Evolutionary conservation across 2,888 invertebrate genomes (phyloP).

Genomic region (Pammene aurita): DNA sequence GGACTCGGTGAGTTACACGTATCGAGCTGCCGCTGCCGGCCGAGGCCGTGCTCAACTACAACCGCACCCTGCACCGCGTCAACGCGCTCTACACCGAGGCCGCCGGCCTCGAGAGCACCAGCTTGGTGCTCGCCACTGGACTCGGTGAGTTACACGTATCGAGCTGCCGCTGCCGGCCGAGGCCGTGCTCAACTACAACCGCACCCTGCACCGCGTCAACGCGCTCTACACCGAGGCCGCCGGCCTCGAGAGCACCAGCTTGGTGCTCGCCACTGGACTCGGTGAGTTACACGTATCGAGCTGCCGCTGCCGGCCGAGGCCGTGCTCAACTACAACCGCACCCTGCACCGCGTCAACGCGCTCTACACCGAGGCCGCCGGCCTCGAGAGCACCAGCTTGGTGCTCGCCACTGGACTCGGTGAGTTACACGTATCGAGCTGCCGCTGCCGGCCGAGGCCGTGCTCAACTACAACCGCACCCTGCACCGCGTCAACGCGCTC

Average conservation of each 20-base stretch:
- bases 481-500: conserved; percentile 89
- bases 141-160: conserved; percentile 84
- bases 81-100: conserved; percentile 93
- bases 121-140: conserved; percentile 96
- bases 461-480: conserved; percentile 67
- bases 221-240: conserved; percentile 95
- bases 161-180: conserved; percentile 82
- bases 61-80: conserved; percentile 87
- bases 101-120: conserved; percentile 98
- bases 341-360: conserved; percentile 88
- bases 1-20: conserved; percentile 88
- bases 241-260: conserved; percentile 97
- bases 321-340: conserved; percentile 61
- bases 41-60: conserved; percentile 83
- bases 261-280: conserved; percentile 96
- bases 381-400: conserved; percentile 97
- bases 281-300: conserved; percentile 80
- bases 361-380: conserved; percentile 96
- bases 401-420: conserved; percentile 97
- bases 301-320: conserved; percentile 85
- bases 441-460: conserved; percentile 85
- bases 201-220: conserved; percentile 87
- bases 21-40: conserved; percentile 60
- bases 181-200: conserved; percentile 68
- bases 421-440: conserved; percentile 41